Percentiles rank a stretch among this genome's conserved stretches.
Evolutionary conservation across 1,140 invertebrate species (phyloP).

Genomic region (Globodera ellingtonae): DNA sequence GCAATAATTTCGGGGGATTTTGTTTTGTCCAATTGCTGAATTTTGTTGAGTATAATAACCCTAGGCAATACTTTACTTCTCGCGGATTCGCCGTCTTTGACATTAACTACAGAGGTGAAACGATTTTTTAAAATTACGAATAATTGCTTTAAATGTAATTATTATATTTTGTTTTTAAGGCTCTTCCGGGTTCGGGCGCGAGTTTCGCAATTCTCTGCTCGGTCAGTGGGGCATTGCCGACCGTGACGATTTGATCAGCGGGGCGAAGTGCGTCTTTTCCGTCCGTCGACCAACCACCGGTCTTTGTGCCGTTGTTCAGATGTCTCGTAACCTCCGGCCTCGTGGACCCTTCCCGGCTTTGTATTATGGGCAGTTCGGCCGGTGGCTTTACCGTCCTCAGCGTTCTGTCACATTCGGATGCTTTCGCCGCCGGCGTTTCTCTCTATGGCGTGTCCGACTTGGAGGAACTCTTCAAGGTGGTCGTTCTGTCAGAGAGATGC

Average conservation of each 20-base stretch:
- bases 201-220: conserved; percentile 29
- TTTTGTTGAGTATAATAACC: neutral
- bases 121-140: neutral
- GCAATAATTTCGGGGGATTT: too few relatives aligned
- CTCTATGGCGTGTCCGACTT: conserved; percentile 38
- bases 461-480: conserved; percentile 29
- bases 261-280: neutral
- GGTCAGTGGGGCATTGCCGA: conserved; percentile 39
- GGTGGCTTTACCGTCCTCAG: conserved; percentile 33
- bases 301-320: neutral
- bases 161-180: neutral
- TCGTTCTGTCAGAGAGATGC: neutral
- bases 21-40: too few relatives aligned
- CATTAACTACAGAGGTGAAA: conserved; percentile 35
- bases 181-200: conserved; percentile 23
- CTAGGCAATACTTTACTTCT: conserved; percentile 27
- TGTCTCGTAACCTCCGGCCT: conserved; percentile 21
- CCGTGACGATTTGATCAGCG: conserved; percentile 30
- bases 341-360: conserved; percentile 31
- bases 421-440: conserved; percentile 30
- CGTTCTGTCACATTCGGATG: conserved; percentile 16
- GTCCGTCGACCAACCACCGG: too few relatives aligned
- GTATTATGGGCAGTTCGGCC: conserved; percentile 38
- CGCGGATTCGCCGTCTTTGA: conserved; percentile 38
- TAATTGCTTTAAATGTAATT: neutral